These are phyloP conservation scores for Protomyctophum bolini DNA, from an alignment of 2,113 vertebrate genomes.

Conservation along the genomic window DNA sequence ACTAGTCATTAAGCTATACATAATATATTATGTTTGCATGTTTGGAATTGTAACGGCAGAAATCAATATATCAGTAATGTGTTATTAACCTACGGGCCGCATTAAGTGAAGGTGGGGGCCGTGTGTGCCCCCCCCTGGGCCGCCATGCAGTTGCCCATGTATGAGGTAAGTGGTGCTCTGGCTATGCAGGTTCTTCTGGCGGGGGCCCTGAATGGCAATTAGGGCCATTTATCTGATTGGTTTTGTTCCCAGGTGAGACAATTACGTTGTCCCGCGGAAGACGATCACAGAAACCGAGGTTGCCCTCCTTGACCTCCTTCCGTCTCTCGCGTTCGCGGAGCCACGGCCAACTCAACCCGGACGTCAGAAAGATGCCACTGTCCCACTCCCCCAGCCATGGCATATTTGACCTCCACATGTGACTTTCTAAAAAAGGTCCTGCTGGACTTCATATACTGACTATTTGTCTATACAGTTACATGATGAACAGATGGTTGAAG, in stretches of 20 bases:
- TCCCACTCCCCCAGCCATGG: not conserved
- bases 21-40: too few relatives aligned
- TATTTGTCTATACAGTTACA: too few relatives aligned
- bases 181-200: too few relatives aligned
- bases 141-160: too few relatives aligned
- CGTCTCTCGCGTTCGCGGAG: conserved; percentile 39
- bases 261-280: conserved; percentile 18
- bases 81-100: too few relatives aligned
- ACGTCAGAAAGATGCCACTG: conserved; percentile 4
- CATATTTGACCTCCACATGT: conserved; percentile 26
- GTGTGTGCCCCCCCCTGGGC: too few relatives aligned
- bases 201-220: not conserved
- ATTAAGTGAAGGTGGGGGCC: too few relatives aligned
- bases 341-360: conserved; percentile 39
- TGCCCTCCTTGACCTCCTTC: not conserved
- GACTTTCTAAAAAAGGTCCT: not conserved
- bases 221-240: not conserved
- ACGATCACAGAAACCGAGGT: conserved; percentile 41
- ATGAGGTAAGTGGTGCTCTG: too few relatives aligned
- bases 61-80: too few relatives aligned
- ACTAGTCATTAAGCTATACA: too few relatives aligned
- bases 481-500: too few relatives aligned
- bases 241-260: conserved; percentile 38
- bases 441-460: not conserved
- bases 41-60: too few relatives aligned